Evolutionary conservation across 2,888 invertebrate genomes (phyloP).

Genomic region (Ornithoptera priamus): DNA sequence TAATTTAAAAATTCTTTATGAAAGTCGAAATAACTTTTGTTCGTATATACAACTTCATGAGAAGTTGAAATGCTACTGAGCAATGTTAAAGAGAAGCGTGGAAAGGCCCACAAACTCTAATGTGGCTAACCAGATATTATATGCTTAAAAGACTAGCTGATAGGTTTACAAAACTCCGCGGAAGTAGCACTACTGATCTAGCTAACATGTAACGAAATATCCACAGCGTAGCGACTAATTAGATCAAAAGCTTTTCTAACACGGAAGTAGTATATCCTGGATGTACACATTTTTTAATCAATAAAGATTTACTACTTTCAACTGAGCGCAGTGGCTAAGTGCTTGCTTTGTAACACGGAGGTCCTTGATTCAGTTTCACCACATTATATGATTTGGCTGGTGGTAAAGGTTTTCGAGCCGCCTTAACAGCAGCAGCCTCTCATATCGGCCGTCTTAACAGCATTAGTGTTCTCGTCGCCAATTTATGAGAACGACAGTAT

Average conservation of each 20-base stretch:
- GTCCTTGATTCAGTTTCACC: no score
- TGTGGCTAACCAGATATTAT: not conserved
- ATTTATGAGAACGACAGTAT: no score
- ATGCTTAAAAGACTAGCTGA: conserved; percentile 4
- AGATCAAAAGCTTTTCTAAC: conserved; percentile 8
- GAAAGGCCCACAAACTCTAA: not conserved
- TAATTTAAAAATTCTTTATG: no score
- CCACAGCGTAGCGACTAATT: conserved; percentile 2
- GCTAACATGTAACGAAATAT: conserved; percentile 14
- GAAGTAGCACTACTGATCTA: conserved; percentile 7
- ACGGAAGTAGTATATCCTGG: not conserved
- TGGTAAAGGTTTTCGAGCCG: no score
- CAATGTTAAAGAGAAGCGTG: not conserved
- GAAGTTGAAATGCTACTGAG: not conserved
- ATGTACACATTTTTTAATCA: no score
- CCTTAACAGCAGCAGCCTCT: no score
- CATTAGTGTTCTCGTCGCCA: no score
- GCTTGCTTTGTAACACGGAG: no score
- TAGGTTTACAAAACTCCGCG: conserved; percentile 10
- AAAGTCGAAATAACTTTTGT: not conserved
- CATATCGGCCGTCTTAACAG: no score
- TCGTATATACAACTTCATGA: not conserved
- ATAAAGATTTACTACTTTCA: no score
- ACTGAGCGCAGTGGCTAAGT: no score
- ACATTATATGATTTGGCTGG: no score